Evolutionary conservation across 92 coral and sea anemone species (phyloP), one percentile per base, ranked within the genome.

Genomic region (Montipora capitata): DNA sequence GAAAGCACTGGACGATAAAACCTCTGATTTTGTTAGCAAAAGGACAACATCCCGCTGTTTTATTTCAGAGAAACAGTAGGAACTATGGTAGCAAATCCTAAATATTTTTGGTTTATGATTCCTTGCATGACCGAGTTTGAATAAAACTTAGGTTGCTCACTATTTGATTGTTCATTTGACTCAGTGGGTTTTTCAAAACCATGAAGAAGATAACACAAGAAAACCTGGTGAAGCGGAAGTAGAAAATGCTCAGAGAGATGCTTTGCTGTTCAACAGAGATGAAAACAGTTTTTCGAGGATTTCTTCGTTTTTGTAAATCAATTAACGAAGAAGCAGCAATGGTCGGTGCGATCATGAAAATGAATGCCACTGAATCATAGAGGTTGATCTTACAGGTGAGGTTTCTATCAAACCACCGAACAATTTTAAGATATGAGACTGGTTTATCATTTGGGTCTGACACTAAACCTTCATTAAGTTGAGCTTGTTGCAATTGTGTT

Each of bases 171-270:
- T 5, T n/a, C 40, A 12, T 41, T 13, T 52, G 38, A 40, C 40
- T 52, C 85, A 52, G 68, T 81, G 43, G 49, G 64, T 69, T 68
- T 27, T 80, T 39, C 16, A 52, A 52, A 69, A 52, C 85, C 77
- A 35, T 54, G 68, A 54, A 74, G 54, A 48, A 40, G 40, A 35
- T 40, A 39, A 81, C 68, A 81, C 35, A 1, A 41, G 54, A 2
- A 51, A 68, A 16, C 12, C 57, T 10, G 7, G 2, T 49, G 14
- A 14, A n/a, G 38, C 48, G 10, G 40, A 59, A 51, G 13, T 40
- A 68, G 35, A 11, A 68, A 81, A 20, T 40, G 9, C 16, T 48
- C 13, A 2, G 10, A 72, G 16, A 27, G 6, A 12, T 43, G 11
- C 44, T 80, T 49, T 58, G 64, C 17, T 59, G 17, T 7, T 59